Base-by-base conservation (phyloP, 1,140 invertebrate genomes). In the Metopolophium dirhodum region DNA sequence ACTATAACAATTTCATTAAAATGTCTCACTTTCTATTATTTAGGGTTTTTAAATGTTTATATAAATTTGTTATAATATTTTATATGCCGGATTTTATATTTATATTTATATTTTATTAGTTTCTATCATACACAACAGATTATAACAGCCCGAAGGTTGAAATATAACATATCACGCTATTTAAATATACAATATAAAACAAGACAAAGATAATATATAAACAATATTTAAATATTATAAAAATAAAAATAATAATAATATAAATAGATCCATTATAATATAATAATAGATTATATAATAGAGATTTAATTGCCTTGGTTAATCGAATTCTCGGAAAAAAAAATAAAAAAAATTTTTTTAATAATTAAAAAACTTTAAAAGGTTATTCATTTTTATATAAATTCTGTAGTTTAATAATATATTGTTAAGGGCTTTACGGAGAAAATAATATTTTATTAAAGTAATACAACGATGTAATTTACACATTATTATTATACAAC, bases 381-480 rank as follows among this genome's bases (percentile, higher is more conserved):
- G n/a, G 30, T n/a, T 77, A 77, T 77, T 22, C 18, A n/a, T 77
- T 77, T 68, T n/a, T n/a, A 77, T 18, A 77, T 77, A 77, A n/a
- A 77, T 77, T 4, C 14, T 18, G 18, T n/a, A n/a, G 30, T 18
- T n/a, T 77, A 77, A 77, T 77, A 68, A 77, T 77, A 77, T 35
- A 77, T n/a, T 77, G 14, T n/a, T n/a, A 77, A 77, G 30, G 18
- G 30, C 14, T 18, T 77, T 68, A n/a, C 14, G 0, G 11, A 61
- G 30, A 68, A 68, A n/a, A 68, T 68, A 68, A 68, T 68, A 68
- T 61, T 61, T 61, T n/a, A 68, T 68, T n/a, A 68, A 68, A 68
- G 30, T n/a, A n/a, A 68, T 68, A 68, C n/a, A 68, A 68, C 11
- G 11, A n/a, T 14, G 8, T 14, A 6, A n/a, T 68, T 61, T 30